Conservation (phyloP, 30 jellyfish, hydroid and myxozoan species). For the Nemopilema nomurai region DNA sequence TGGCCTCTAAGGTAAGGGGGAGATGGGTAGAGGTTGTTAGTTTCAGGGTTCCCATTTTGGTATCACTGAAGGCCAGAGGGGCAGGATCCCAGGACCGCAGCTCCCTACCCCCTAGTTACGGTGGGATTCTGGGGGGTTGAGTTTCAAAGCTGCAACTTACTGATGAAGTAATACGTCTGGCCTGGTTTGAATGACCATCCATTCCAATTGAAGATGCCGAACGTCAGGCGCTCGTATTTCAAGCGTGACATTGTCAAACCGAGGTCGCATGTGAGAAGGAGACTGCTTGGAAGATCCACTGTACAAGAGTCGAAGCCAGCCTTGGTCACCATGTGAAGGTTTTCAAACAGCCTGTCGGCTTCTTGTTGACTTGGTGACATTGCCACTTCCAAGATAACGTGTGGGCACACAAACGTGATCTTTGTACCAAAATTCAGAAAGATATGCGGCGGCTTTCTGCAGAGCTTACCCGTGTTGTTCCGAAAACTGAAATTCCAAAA, state of each 20-base stretch:
- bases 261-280: slow-evolving; percentile 53
- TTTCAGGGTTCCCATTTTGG: neutral
- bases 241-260: slow-evolving; percentile 4
- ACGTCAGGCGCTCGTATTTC: slow-evolving; percentile 24
- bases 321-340: slow-evolving; percentile 65
- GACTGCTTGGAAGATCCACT: slow-evolving; percentile 44
- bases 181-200: slow-evolving; percentile 46
- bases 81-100: no score
- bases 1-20: no score
- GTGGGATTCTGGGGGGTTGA: neutral
- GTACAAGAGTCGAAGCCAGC: slow-evolving; percentile 67
- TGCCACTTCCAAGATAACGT: slow-evolving; percentile 33
- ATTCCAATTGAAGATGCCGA: slow-evolving; percentile 27
- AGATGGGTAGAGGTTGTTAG: no score
- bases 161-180: slow-evolving; percentile 64
- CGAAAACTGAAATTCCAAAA: slow-evolving; percentile 19
- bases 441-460: slow-evolving; percentile 62
- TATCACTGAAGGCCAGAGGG: no score
- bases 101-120: neutral
- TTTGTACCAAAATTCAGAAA: slow-evolving; percentile 47
- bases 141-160: slow-evolving; percentile 29
- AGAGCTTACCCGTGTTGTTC: neutral
- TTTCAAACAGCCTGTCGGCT: slow-evolving; percentile 39
- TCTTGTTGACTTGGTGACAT: slow-evolving; percentile 2
- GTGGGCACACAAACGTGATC: slow-evolving; percentile 70